A percentile compares a stretch with the other conserved stretches of the same genome.
phyloP scores from a whole-genome alignment of 2,797 vertebrate genomes.

The Antrozous pallidus region DNA sequence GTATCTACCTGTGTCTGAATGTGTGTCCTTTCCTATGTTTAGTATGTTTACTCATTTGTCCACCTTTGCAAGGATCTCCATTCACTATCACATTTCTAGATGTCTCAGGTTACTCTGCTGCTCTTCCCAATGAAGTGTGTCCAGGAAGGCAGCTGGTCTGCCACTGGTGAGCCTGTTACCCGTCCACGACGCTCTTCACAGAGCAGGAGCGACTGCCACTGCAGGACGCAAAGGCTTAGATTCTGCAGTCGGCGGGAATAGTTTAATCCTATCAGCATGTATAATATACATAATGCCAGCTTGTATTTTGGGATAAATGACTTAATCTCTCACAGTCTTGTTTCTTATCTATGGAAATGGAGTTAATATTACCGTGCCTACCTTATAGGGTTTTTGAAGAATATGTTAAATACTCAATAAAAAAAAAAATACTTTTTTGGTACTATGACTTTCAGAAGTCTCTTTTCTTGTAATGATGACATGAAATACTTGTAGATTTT shows the following conservation, averaged over 20 bases:
- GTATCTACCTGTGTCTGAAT: background rate
- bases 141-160: background rate
- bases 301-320: background rate
- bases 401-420: background rate
- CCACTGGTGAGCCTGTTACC: background rate
- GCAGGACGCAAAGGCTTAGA: background rate
- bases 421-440: background rate
- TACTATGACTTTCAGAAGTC: background rate
- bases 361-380: background rate
- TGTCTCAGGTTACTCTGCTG: background rate
- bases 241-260: background rate
- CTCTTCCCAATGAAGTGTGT: background rate
- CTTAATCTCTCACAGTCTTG: background rate
- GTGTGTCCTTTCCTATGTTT: background rate
- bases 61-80: background rate
- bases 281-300: background rate
- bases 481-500: background rate
- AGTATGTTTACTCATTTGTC: background rate
- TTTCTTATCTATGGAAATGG: background rate
- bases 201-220: background rate
- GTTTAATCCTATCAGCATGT: background rate
- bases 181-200: accelerated
- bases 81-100: background rate
- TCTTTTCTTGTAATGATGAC: background rate
- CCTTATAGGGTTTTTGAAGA: background rate